Percentiles rank a stretch among this genome's conserved stretches.
phyloP scores from a whole-genome alignment of 2,113 vertebrate species.

The Vombatus ursinus region DNA sequence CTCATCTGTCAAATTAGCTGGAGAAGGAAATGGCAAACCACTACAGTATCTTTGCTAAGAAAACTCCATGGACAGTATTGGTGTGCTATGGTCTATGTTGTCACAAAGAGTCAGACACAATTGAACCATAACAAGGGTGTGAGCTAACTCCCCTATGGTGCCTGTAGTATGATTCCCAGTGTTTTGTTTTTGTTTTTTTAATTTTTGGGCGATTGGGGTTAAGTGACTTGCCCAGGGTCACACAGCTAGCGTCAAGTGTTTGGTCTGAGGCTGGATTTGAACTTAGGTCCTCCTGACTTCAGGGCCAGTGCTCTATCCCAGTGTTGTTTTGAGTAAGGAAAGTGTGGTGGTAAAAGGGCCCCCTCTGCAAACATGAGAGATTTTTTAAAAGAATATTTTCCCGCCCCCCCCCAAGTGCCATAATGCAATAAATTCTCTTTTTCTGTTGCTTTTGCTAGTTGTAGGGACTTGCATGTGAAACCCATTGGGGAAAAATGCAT shows the following conservation, averaged over 20 bases:
- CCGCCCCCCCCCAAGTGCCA: neutral
- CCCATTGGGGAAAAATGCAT: neutral
- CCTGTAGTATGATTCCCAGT: neutral
- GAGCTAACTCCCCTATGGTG: neutral
- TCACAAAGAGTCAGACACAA: neutral
- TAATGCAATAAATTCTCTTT: neutral
- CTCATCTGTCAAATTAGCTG: neutral
- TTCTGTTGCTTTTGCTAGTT: neutral
- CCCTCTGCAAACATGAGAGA: too few species aligned
- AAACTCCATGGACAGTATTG: constrained; percentile 24
- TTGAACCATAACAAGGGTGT: neutral
- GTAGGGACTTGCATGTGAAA: neutral
- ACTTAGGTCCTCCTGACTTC: too few species aligned
- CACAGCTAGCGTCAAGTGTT: too few species aligned
- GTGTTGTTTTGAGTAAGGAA: constrained; percentile 23
- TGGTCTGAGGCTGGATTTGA: too few species aligned
- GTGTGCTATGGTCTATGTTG: neutral
- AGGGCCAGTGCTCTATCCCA: too few species aligned
- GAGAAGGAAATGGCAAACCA: constrained; percentile 20
- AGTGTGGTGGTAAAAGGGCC: neutral
- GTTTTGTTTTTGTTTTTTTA: too few species aligned
- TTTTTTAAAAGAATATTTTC: neutral
- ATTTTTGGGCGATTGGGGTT: too few species aligned
- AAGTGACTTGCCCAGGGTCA: too few species aligned
- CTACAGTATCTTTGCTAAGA: neutral